Conservation (phyloP, 2,113 vertebrate species). For the Rynchops niger region DNA sequence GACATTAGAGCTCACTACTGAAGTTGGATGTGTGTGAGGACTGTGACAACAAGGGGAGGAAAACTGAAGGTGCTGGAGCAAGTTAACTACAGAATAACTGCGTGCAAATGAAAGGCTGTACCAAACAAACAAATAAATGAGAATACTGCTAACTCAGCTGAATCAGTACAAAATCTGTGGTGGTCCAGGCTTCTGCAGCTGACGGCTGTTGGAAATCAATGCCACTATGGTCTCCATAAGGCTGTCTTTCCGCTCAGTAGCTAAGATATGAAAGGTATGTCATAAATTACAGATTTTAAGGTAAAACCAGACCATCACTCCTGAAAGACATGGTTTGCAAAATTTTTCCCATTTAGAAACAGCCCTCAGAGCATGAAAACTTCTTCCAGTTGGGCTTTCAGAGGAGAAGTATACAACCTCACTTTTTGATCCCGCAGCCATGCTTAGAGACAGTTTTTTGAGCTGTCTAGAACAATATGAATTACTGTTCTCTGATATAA, state of each 20-base stretch:
- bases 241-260: neutral
- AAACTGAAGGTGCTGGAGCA: neutral
- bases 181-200: neutral
- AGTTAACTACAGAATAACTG: neutral
- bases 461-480: neutral
- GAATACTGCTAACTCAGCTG: neutral
- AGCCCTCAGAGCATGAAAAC: neutral
- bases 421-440: neutral
- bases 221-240: neutral
- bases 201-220: neutral
- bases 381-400: neutral
- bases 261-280: neutral
- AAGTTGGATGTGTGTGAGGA: neutral
- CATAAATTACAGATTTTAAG: neutral
- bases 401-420: neutral
- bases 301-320: neutral
- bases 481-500: neutral
- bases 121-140: neutral
- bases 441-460: neutral
- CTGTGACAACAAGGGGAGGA: neutral
- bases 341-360: neutral
- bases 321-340: neutral
- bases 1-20: accelerated
- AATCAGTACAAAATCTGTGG: neutral
- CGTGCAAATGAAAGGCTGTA: neutral